Evolutionary conservation across 2,113 vertebrate genomes (phyloP).

Genomic region (Triplophysa dalaica): DNA sequence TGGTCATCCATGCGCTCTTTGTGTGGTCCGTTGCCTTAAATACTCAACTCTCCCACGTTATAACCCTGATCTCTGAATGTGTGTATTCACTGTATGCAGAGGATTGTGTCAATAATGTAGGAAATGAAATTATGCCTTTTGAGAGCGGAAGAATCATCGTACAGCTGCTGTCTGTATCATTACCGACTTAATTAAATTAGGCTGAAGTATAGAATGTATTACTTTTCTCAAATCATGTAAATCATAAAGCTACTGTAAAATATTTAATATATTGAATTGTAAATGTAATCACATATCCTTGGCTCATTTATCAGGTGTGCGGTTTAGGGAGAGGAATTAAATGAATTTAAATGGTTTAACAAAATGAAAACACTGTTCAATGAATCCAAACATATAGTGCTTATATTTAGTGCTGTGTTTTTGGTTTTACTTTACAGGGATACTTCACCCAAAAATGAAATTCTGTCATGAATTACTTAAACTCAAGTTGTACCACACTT

Average conservation of each 20-base stretch:
- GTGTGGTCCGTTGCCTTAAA: slow-evolving; percentile 3
- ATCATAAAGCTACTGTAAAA: not conserved
- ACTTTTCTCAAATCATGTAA: not conserved
- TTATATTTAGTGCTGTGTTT: no score
- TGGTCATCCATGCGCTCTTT: slow-evolving; percentile 15
- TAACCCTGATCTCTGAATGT: not conserved
- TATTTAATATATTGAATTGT: not conserved
- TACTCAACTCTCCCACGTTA: not conserved
- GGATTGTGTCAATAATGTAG: not conserved
- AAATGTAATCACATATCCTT: not conserved
- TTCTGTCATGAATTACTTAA: no score
- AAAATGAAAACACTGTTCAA: no score
- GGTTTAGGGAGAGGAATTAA: no score
- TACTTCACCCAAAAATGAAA: no score
- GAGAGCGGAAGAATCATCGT: not conserved
- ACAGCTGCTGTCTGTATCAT: not conserved
- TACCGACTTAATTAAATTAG: slow-evolving; percentile 9
- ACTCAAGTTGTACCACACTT: no score
- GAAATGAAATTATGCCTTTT: not conserved
- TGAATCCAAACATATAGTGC: no score
- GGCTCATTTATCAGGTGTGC: not conserved
- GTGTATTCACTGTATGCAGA: not conserved
- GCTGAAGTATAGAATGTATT: not conserved
- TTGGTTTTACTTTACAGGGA: no score
- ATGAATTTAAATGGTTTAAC: no score